Conservation (phyloP, 1,140 invertebrate genomes). For the Adelges cooleyi region DNA sequence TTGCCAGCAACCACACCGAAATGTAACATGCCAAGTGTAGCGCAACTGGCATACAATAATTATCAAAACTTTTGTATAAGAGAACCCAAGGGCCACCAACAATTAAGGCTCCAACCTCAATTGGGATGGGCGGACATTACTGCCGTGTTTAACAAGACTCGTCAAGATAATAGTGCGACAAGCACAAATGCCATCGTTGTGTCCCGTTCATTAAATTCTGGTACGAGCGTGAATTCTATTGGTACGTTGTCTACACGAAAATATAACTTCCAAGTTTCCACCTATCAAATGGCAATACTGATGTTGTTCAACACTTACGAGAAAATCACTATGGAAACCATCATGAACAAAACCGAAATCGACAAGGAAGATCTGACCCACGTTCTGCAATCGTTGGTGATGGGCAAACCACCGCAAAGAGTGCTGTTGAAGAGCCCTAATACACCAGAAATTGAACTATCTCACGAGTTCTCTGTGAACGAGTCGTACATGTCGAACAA, state of each 20-base stretch:
- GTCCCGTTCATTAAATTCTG: background rate
- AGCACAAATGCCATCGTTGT: constrained; percentile 21
- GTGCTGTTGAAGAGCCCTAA: constrained; percentile 85
- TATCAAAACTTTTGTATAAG: constrained; percentile 93
- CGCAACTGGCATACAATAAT: constrained; percentile 84
- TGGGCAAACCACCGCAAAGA: constrained; percentile 93
- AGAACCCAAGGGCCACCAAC: constrained; percentile 95
- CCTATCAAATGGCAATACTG: constrained; percentile 95
- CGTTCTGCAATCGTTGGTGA: constrained; percentile 90
- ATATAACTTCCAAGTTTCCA: constrained; percentile 79
- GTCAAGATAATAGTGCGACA: constrained; percentile 43
- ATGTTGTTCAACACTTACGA: constrained; percentile 95
- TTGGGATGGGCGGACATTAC: constrained; percentile 94
- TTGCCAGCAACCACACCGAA: constrained; percentile 87
- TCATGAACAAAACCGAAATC: constrained; percentile 87
- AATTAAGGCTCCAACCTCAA: constrained; percentile 92
- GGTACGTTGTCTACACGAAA: constrained; percentile 46
- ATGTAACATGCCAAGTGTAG: constrained; percentile 83
- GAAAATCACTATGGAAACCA: constrained; percentile 74
- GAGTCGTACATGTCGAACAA: constrained; percentile 96
- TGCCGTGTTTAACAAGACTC: constrained; percentile 78
- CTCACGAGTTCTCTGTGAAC: constrained; percentile 89
- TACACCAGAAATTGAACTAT: constrained; percentile 91
- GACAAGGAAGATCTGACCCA: constrained; percentile 90
- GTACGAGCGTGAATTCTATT: constrained; percentile 12